Evolutionary conservation across 2,797 vertebrate genomes (phyloP).

Genomic region (Pygocentrus nattereri): DNA sequence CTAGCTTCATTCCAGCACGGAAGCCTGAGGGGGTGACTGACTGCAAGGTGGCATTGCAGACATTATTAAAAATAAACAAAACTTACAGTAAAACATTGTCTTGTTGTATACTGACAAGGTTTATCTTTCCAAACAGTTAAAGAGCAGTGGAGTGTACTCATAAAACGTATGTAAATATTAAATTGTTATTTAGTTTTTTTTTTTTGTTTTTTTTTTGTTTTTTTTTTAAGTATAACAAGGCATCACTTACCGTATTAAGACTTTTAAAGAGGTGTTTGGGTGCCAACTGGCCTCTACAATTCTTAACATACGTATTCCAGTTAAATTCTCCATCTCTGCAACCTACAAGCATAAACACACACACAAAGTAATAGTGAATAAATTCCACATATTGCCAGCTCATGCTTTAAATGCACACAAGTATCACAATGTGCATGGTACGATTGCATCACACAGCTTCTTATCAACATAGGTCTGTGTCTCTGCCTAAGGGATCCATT

Average conservation of each 20-base stretch:
- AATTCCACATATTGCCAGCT: neutral
- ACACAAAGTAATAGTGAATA: neutral
- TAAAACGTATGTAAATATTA: neutral
- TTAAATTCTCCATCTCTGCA: constrained; percentile 85
- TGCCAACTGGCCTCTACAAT: constrained; percentile 83
- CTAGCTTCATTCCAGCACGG: constrained; percentile 84
- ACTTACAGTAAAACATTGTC: too few relatives aligned
- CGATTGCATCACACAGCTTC: neutral
- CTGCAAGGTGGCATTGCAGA: constrained; percentile 58
- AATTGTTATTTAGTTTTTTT: too few relatives aligned
- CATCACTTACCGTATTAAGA: constrained; percentile 80
- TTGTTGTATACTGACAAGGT: too few relatives aligned
- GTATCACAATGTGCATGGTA: neutral
- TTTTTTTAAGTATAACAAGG: too few relatives aligned
- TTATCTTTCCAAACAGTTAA: constrained; percentile 10
- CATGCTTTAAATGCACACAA: neutral
- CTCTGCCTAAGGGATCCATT: neutral
- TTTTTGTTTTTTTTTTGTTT: too few relatives aligned
- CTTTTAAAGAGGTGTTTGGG: constrained; percentile 86
- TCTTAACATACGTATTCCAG: constrained; percentile 85
- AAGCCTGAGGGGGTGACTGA: constrained; percentile 85
- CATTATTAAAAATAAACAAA: neutral
- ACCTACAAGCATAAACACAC: constrained; percentile 64
- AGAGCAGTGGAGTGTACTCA: neutral
- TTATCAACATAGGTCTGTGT: neutral